Conservation (phyloP, 2,113 vertebrate species). For the Cacatua alba region DNA sequence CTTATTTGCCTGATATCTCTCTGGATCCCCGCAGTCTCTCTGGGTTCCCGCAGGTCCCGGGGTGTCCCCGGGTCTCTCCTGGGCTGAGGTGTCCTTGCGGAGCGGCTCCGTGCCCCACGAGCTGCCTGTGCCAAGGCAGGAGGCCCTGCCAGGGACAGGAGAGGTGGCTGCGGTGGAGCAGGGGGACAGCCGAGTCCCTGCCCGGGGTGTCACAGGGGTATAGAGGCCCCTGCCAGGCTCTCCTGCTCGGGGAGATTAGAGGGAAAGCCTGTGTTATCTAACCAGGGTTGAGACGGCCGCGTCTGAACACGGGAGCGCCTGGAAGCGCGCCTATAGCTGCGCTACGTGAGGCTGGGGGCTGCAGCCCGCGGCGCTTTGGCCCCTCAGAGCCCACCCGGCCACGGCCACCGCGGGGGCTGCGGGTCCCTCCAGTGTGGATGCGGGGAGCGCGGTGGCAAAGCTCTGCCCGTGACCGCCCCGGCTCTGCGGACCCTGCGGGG, state of each 20-base stretch:
- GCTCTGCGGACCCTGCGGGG: rapidly evolving
- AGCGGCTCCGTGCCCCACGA: rapidly evolving
- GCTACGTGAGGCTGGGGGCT: not conserved
- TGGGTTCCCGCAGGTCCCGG: not conserved
- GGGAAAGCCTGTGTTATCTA: not conserved
- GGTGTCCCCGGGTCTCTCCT: not conserved
- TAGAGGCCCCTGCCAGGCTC: not conserved
- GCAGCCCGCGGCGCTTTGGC: rapidly evolving
- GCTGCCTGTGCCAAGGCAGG: not conserved
- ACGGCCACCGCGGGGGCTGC: rapidly evolving
- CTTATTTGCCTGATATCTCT: not conserved
- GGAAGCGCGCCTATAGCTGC: not conserved
- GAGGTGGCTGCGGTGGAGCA: not conserved
- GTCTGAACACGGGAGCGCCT: not conserved
- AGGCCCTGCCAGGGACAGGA: not conserved
- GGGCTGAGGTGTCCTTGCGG: not conserved
- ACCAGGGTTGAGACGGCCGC: not conserved
- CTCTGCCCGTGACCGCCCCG: rapidly evolving
- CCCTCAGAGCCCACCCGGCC: not conserved
- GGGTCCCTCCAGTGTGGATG: not conserved
- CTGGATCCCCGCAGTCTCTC: not conserved
- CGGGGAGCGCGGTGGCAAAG: not conserved
- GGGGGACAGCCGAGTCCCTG: not conserved
- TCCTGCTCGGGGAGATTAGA: not conserved
- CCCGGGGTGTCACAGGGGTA: not conserved